Evolutionary conservation across 2,113 vertebrate genomes (phyloP), one percentile per base, ranked within the genome.

Genomic region (Tachycineta bicolor): DNA sequence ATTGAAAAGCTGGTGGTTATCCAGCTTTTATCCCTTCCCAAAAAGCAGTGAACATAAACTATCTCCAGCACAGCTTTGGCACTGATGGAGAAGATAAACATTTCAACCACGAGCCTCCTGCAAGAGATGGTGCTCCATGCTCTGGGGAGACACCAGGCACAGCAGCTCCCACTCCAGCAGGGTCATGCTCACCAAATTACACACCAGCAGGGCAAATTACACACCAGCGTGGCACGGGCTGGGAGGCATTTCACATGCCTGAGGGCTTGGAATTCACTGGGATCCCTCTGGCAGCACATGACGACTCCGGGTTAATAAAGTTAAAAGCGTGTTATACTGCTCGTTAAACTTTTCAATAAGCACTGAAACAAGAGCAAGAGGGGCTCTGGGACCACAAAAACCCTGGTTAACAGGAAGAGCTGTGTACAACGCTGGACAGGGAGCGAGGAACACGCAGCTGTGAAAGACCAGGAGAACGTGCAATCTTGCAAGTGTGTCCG

Each of bases 261-360:
- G 1, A 44, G 64, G 10, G 22, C 10, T 2, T 80, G 50, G 65
- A 91, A 75, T 75, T 90, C 65, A n/a, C 33, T 56, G 14, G 44
- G 26, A 80, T 73, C 37, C 44, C 44, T 83, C 81, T 46, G 28
- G 74, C 55, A 94, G 64, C n/a, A 63, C 25, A 12, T 46, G 43
- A 65, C 0, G 0, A 44, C 50, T 87, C 59, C 3, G 43, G 20
- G n/a, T 89, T 81, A 89, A 58, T 91, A 53, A 84, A 84, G 58
- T 85, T 90, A 74, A 44, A 87, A 77, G 43, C 28, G 58, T 77
- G 37, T 62, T 78, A 78, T 33, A 77, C n/a, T 58, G 64, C n/a
- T 74, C 33, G 55, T 83, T 69, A 83, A 96, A 74, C 59, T 95
- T 95, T 91, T 33, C 90, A 87, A 26, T 87, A 78, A 94, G 69